Percentiles rank a stretch among this genome's conserved stretches.
Evolutionary conservation across 2,113 vertebrate species (phyloP).

Genomic region (Phylloscopus trochiloides): DNA sequence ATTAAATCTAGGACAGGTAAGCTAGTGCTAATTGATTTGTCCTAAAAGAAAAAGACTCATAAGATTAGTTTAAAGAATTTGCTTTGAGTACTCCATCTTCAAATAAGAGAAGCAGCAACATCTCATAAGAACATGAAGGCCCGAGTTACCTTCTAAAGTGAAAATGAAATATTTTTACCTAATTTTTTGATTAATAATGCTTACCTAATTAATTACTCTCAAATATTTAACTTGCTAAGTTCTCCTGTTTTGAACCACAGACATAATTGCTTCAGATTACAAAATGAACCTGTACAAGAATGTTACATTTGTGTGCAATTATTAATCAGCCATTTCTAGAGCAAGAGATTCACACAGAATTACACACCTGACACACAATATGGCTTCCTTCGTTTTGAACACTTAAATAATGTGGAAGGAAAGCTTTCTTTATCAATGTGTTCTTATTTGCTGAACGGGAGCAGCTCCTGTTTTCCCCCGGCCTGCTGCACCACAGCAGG

Average conservation of each 20-base stretch:
- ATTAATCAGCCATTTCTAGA: background rate
- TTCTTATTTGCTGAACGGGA: background rate
- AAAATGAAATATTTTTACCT: background rate
- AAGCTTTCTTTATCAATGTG: background rate
- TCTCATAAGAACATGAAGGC: background rate
- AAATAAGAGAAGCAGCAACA: background rate
- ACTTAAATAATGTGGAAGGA: background rate
- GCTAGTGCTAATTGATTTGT: slow-evolving; percentile 91
- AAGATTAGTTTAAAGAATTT: slow-evolving; percentile 4
- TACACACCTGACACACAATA: background rate
- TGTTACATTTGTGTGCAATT: background rate
- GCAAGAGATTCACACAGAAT: background rate
- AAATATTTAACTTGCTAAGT: background rate
- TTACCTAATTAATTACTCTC: background rate
- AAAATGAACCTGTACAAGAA: background rate
- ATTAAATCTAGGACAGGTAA: slow-evolving; percentile 95
- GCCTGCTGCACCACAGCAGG: background rate
- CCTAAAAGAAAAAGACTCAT: slow-evolving; percentile 73
- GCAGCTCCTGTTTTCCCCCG: background rate
- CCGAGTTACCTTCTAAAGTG: background rate
- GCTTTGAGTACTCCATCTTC: background rate
- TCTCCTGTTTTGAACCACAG: background rate
- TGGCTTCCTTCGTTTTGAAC: background rate
- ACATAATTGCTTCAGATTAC: background rate
- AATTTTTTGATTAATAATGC: background rate